Conservation (phyloP, 2,888 invertebrate genomes). For the Drosophila rellima region DNA sequence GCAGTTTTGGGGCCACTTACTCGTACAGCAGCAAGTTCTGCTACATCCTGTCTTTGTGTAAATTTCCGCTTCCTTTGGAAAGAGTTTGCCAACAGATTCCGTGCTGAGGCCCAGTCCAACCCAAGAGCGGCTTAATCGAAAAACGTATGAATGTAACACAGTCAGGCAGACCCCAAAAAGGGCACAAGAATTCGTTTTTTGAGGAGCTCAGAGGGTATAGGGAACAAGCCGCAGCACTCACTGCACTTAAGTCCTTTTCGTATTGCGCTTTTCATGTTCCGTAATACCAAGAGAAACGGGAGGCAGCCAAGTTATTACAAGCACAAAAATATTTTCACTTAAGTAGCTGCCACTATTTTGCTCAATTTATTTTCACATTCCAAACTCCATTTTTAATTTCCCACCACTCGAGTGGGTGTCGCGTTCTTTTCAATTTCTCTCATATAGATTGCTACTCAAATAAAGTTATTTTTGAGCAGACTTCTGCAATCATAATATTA, state of each 20-base stretch:
- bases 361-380: constrained; percentile 76
- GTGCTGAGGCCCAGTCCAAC: constrained; percentile 24
- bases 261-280: constrained; percentile 54
- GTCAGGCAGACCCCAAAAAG: constrained; percentile 2
- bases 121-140: constrained; percentile 70
- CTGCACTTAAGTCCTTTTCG: constrained; percentile 69
- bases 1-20: constrained; percentile 54
- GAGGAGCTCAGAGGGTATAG: not conserved
- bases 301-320: constrained; percentile 76
- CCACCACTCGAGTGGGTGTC: constrained; percentile 41
- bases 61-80: constrained; percentile 72
- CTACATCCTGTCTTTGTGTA: constrained; percentile 80
- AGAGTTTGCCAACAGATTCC: constrained; percentile 54
- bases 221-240: constrained; percentile 51
- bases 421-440: constrained; percentile 42
- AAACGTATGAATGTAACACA: constrained; percentile 74
- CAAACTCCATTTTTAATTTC: constrained; percentile 61
- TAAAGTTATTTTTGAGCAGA: not conserved
- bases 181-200: constrained; percentile 25
- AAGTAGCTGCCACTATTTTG: constrained; percentile 81
- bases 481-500: constrained; percentile 26
- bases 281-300: not conserved
- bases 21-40: constrained; percentile 61
- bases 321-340: constrained; percentile 79
- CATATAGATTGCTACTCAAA: constrained; percentile 14